These are phyloP conservation scores for Leptura quadrifasciata DNA, from an alignment of 2,888 invertebrate species.

Conservation along the genomic window DNA sequence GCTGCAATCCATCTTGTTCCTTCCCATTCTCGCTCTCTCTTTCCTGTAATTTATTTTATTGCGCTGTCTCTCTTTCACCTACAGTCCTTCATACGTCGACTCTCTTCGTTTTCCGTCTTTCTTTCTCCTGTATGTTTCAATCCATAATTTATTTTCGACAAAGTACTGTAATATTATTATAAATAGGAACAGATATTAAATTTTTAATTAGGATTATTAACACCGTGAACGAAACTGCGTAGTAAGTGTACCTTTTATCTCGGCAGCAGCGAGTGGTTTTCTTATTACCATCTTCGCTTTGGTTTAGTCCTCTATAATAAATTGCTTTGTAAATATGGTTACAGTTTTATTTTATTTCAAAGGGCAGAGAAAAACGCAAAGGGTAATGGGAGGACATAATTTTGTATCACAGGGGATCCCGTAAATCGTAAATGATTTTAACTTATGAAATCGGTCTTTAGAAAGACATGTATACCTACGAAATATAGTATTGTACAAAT, in stretches of 20 bases:
- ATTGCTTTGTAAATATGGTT: conserved; percentile 17
- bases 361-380: not conserved
- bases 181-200: conserved; percentile 65
- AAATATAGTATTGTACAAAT: too few relatives aligned
- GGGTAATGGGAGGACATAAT: not conserved
- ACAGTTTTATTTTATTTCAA: not conserved
- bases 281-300: conserved; percentile 14
- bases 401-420: not conserved
- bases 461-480: too few relatives aligned
- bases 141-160: conserved; percentile 70
- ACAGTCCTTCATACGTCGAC: conserved; percentile 40
- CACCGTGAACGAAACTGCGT: not conserved
- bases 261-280: not conserved
- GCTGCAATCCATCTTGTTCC: conserved; percentile 70
- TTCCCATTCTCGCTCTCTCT: conserved; percentile 65
- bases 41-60: conserved; percentile 68
- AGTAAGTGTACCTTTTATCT: not conserved
- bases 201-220: conserved; percentile 61
- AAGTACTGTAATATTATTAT: conserved; percentile 60
- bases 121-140: conserved; percentile 61
- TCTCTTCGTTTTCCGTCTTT: conserved; percentile 6
- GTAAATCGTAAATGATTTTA: too few relatives aligned
- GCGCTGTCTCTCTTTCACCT: conserved; percentile 60
- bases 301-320: conserved; percentile 17
- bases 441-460: not conserved